Base-by-base conservation (phyloP, 2,888 invertebrate species). In the Leptinotarsa rubiginosa region DNA sequence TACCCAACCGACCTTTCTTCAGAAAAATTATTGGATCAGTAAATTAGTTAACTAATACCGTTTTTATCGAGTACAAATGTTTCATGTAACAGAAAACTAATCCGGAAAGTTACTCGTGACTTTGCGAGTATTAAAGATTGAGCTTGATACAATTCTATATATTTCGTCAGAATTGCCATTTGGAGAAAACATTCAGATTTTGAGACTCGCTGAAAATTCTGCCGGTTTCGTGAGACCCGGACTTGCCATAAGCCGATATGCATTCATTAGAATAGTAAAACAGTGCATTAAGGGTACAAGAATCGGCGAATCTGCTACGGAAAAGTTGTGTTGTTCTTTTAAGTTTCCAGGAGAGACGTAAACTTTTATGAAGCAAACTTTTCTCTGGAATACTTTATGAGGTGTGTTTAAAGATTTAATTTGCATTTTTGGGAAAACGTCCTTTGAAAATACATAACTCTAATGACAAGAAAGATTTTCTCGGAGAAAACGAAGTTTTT, bases 191-290 rank as follows among this genome's bases (percentile, higher is more conserved):
- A 69, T 69, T 69, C 47, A 76, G 70, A 74, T 72, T 74, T 74
- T 72, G 72, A 68, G 72, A 65, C 68, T 59, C 72, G 25, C 76
- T 76, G 76, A 59, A 62, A 69, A 67, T 73, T 77, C 74, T 70
- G 41, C 67, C 54, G 69, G 49, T 50, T 70, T 73, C n/a, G 31
- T 59, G 72, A 74, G 65, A 62, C 65, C 71, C 72, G 73, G 75
- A 75, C 77, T 75, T 75, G 75, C 77, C 77, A 82, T 85, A 85
- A 85, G 85, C 85, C 85, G 85, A 85, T 85, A 85, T 85, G 85
- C 85, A 85, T 85, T 85, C 85, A 85, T 85, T 85, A 85, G 85
- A 85, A 85, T 85, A 85, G 85, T 84, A 85, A 85, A 85, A 83
- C 83, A 83, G 82, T 84, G 85, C 84, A 84, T 84, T 84, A 84